Percentiles rank a stretch among this genome's conserved stretches.
These are phyloP conservation scores for Glyptemys insculpta DNA, from an alignment of 2,797 vertebrate species.

Conservation along the genomic window DNA sequence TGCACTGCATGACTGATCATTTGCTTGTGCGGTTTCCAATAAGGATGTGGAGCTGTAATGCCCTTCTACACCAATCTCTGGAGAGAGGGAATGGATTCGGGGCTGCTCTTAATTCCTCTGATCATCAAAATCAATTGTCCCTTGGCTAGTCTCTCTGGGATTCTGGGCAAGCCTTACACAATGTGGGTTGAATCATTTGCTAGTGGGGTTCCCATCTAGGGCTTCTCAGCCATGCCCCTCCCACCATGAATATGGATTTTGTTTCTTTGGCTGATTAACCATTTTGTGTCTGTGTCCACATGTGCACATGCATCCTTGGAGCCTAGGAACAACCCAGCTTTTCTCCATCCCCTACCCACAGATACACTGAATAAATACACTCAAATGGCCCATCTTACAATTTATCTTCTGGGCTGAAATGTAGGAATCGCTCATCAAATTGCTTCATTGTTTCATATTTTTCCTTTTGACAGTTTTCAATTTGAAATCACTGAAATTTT, in stretches of 20 bases:
- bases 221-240: not conserved
- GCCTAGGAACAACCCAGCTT: no score
- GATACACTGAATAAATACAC: no score
- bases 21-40: not conserved
- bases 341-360: no score
- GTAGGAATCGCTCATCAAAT: not conserved
- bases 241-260: not conserved
- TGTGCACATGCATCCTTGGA: not conserved
- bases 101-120: not conserved
- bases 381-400: not conserved
- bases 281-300: not conserved
- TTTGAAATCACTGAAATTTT: no score
- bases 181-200: not conserved
- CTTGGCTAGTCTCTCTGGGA: not conserved
- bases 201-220: not conserved
- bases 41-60: accelerated
- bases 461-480: no score
- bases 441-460: no score
- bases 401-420: not conserved
- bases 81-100: not conserved
- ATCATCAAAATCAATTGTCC: not conserved
- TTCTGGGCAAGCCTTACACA: not conserved
- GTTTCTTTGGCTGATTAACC: not conserved
- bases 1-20: not conserved
- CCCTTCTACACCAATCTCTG: not conserved